A percentile compares a stretch with the other conserved stretches of the same genome.
These are phyloP conservation scores for Chrysomela aeneicollis DNA, from an alignment of 2,888 invertebrate species.

Conservation along the genomic window DNA sequence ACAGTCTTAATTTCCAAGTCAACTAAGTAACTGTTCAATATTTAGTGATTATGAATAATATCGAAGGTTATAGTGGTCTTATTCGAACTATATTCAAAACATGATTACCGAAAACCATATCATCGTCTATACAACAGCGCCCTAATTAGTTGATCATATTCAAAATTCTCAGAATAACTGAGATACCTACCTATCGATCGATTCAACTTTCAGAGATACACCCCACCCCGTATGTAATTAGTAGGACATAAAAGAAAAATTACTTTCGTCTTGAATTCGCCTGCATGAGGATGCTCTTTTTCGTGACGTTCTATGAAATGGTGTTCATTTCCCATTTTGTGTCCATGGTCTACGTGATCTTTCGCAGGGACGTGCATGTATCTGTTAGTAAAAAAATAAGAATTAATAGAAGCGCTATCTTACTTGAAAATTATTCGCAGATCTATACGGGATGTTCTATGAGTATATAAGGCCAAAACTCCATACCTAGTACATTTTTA, in stretches of 20 bases:
- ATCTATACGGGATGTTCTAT: background rate
- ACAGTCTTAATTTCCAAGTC: too few relatives aligned
- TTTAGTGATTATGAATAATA: too few relatives aligned
- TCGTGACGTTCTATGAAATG: conserved; percentile 78
- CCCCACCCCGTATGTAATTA: background rate
- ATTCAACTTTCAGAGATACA: background rate
- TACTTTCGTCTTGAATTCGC: conserved; percentile 80
- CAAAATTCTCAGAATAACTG: too few relatives aligned
- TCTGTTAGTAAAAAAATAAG: conserved; percentile 63
- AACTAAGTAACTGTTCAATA: too few relatives aligned
- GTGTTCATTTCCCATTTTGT: conserved; percentile 73
- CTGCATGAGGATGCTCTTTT: conserved; percentile 70
- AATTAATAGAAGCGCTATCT: conserved; percentile 17
- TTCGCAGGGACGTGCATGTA: conserved; percentile 74
- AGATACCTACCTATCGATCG: background rate
- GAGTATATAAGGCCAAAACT: background rate
- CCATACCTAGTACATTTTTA: background rate
- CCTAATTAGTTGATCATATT: too few relatives aligned
- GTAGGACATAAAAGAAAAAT: conserved; percentile 34
- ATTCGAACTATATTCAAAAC: too few relatives aligned
- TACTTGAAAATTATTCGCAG: background rate
- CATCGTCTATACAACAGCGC: too few relatives aligned
- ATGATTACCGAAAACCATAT: too few relatives aligned
- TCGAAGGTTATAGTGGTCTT: too few relatives aligned
- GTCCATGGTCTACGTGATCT: conserved; percentile 76